Percentiles rank a stretch among this genome's conserved stretches.
Conservation (phyloP, 2,113 vertebrate genomes). For the Aix galericulata region DNA sequence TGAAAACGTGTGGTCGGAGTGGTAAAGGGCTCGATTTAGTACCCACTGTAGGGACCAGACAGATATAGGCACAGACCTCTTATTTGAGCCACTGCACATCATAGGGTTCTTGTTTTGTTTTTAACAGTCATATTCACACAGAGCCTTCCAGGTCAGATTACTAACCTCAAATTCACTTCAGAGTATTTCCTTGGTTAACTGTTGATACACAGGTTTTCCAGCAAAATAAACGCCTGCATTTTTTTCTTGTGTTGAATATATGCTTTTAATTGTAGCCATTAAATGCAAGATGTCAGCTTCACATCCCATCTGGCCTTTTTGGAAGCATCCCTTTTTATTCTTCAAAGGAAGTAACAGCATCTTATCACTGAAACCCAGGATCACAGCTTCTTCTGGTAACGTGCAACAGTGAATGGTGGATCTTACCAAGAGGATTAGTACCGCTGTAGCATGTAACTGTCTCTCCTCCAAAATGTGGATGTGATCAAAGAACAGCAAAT, state of each 20-base stretch:
- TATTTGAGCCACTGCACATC: not conserved
- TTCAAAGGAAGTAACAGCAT: not conserved
- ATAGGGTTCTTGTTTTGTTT: not conserved
- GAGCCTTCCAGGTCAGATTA: not conserved
- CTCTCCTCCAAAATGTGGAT: not conserved
- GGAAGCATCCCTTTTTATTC: not conserved
- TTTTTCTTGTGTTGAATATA: not conserved
- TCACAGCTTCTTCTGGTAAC: not conserved
- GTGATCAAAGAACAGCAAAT: not conserved
- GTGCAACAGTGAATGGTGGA: not conserved
- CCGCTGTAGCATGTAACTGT: not conserved
- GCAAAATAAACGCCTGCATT: not conserved
- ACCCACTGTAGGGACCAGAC: not conserved
- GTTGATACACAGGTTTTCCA: not conserved
- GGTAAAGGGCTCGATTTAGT: not conserved
- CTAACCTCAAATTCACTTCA: not conserved
- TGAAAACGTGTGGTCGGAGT: not conserved
- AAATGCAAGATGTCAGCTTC: not conserved
- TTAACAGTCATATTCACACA: not conserved
- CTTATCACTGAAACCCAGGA: not conserved
- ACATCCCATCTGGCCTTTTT: not conserved
- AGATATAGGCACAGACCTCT: not conserved
- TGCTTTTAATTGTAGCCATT: not conserved
- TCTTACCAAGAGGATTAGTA: not conserved
- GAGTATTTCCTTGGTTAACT: not conserved